Base-by-base conservation (phyloP, 2,888 invertebrate genomes). In the Mythimna lalbum region DNA sequence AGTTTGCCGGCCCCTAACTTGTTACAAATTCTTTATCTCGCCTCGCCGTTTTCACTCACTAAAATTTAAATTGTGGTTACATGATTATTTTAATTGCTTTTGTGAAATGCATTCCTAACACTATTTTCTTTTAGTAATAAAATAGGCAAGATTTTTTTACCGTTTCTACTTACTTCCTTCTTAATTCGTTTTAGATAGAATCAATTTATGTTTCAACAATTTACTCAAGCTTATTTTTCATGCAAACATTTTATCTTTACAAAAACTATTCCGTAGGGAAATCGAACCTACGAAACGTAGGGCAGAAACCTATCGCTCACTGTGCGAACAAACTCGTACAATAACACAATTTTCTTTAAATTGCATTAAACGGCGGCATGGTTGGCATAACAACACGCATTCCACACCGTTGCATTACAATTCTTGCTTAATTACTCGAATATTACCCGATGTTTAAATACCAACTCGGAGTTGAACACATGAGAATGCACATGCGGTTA, bases 1-100 rank as follows among this genome's bases (percentile, higher is more conserved):
- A 92, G 91, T 89, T 89, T 89, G 87, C 87, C 86, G 87, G 87
- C 88, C 89, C 87, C 87, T 88, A 90, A 92, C 91, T 93, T 91
- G 90, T 90, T 90, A 91, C 91, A 93, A 94, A 93, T 93, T 93
- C 93, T 93, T 94, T 94, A 93, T 93, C 93, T 91, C 91, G 91
- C 90, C 91, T 90, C 89, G 88, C 86, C 89, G 88, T 92, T 91
- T 91, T 91, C 92, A 90, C 90, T 91, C 89, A 91, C 89, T 88
- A 90, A 90, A 92, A 90, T 92, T 91, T 90, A 90, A 90, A 91
- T 89, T 89, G 83, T 83, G 84, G 83, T 84, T 80, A 78, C 76
- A 73, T 77, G 81, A 80, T 78, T 78, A 80, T 78, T 82, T 82
- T 83, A 76, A 82, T 81, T 82, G 67, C 61, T 73, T 82, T 80